Conservation (phyloP, 2,113 vertebrate species). For the Lycocorax pyrrhopterus region DNA sequence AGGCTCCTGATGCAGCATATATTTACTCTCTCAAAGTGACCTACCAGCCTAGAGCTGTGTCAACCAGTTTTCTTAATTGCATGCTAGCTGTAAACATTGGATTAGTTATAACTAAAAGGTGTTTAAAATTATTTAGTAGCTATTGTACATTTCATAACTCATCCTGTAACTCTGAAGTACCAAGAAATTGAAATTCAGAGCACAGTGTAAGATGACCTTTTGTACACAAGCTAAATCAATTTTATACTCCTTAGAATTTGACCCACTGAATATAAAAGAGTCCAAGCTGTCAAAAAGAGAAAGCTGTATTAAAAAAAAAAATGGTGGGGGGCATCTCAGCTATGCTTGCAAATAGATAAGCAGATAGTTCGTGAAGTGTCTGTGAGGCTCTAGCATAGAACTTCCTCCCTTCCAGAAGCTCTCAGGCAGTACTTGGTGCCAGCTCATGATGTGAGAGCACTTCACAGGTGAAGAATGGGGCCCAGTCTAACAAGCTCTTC, state of each 20-base stretch:
- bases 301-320: not conserved
- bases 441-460: not conserved
- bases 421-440: not conserved
- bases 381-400: not conserved
- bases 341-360: not conserved
- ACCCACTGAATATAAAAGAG: not conserved
- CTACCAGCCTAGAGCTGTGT: conserved; percentile 18
- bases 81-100: conserved; percentile 31
- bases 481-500: not conserved
- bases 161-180: not conserved
- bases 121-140: conserved; percentile 49
- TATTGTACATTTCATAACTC: not conserved
- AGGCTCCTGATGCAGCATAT: not conserved
- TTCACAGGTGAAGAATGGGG: not conserved
- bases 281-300: conserved; percentile 23
- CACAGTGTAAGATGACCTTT: not conserved
- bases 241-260: conserved; percentile 20
- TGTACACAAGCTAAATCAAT: not conserved
- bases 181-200: not conserved
- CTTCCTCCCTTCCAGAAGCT: not conserved
- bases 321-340: accelerated
- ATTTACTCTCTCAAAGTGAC: not conserved
- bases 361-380: not conserved
- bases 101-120: conserved; percentile 21
- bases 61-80: conserved; percentile 42